Evolutionary conservation across 2,797 vertebrate species (phyloP).

Genomic region (Karalla daura): DNA sequence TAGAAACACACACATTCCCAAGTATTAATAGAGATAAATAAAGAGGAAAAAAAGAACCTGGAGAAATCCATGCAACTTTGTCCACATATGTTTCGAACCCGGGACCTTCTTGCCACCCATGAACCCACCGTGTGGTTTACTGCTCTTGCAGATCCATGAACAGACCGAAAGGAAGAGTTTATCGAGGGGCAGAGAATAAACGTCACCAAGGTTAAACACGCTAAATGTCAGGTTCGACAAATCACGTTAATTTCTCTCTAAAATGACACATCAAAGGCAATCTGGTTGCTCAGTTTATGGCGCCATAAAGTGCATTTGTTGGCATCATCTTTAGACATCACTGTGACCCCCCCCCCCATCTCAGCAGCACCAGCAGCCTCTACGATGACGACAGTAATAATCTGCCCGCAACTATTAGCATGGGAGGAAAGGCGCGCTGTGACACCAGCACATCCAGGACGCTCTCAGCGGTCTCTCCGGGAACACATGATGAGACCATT

Average conservation of each 20-base stretch:
- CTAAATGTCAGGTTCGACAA: background rate
- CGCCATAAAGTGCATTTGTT: background rate
- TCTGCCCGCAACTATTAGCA: constrained; percentile 43
- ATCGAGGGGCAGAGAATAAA: no score
- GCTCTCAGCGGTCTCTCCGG: constrained; percentile 6
- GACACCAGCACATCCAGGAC: constrained; percentile 24
- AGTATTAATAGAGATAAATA: no score
- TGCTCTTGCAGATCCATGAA: no score
- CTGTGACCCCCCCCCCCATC: background rate
- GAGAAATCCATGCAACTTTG: no score
- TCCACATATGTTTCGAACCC: no score
- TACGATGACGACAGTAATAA: constrained; percentile 41
- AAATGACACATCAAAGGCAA: background rate
- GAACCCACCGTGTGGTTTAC: no score
- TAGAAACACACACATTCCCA: no score
- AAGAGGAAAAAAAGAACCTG: no score
- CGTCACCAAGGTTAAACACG: no score
- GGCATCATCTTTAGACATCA: background rate
- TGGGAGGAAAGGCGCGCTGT: constrained; percentile 32
- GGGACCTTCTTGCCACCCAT: no score
- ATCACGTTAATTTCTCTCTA: background rate
- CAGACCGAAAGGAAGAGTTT: no score
- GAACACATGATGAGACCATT: no score
- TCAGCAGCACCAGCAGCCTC: constrained; percentile 34
- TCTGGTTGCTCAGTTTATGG: background rate